Evolutionary conservation across 2,888 invertebrate species (phyloP), one percentile per base, ranked within the genome.

Genomic region (Cancer borealis): DNA sequence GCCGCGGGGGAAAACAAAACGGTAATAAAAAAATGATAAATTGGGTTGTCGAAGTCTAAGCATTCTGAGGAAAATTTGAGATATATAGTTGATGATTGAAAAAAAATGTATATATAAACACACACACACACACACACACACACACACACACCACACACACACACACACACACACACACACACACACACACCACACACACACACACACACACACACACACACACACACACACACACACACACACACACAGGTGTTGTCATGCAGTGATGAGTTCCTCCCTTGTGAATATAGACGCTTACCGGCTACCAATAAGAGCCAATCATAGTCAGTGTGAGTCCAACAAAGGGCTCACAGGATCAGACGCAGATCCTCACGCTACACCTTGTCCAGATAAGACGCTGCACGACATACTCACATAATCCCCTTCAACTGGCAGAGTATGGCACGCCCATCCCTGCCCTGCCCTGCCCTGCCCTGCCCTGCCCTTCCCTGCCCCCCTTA

Each of bases 291-390:
- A 2, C 79, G 30, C 79, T 26, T 21, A 30, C 79, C 79, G 79
- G 79, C 26, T 30, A 30, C 79, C 79, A 79, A 79, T 79, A 79
- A 79, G 79, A 79, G 79, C 79, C 79, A 79, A 79, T 79, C 79
- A 79, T 30, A 79, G 8, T 10, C 79, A 79, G 30, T 79, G 79
- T 79, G 26, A 30, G 79, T 30, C 8, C 30, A 79, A 79, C 79
- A 79, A 79, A 79, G 79, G 30, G 79, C 79, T 30, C 8, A 79
- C 30, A 12, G 79, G 79, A 79, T 79, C 79, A 79, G 79, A 79
- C 30, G 79, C 79, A 30, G 30, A 30, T 26, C 30, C 79, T 21
- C 12, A 26, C 10, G 79, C 79, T 30, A 79, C 79, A 79, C 30
- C 6, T 79, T 79, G 30, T 79, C 30, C 79, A 79, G 79, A 79